Evolutionary conservation across 2,113 vertebrate species (phyloP).

Genomic region (Phylloscopus whistleri): DNA sequence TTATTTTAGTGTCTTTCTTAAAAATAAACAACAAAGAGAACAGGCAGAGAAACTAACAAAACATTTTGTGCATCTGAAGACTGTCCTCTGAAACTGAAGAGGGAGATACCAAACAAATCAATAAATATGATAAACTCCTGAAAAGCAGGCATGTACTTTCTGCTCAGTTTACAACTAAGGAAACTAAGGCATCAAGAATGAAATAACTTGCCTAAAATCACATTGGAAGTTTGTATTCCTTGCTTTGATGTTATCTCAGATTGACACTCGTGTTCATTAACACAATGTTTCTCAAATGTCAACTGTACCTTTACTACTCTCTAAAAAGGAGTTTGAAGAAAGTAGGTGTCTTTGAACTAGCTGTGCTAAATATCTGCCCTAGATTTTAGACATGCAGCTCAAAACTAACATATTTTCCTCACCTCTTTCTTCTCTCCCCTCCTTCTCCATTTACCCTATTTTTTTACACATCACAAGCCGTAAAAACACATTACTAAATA

Average conservation of each 20-base stretch:
- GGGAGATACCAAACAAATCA: neutral
- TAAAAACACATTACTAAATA: neutral
- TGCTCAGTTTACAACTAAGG: neutral
- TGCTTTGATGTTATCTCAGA: conserved; percentile 18
- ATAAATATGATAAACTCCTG: neutral
- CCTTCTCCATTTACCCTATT: neutral
- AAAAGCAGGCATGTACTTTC: neutral
- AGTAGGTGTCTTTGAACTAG: conserved; percentile 47
- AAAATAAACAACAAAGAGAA: neutral
- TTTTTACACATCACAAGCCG: neutral
- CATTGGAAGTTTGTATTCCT: neutral
- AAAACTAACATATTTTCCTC: neutral
- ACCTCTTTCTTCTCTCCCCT: neutral
- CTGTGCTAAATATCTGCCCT: conserved; percentile 53
- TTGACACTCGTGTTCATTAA: conserved; percentile 4
- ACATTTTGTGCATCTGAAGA: neutral
- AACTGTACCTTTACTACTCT: neutral
- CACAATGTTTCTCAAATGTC: neutral
- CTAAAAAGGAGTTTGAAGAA: neutral
- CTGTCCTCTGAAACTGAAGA: neutral
- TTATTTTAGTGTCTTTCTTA: neutral
- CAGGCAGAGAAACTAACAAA: neutral
- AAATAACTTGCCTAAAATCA: neutral
- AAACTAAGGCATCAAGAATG: neutral
- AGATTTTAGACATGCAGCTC: conserved; percentile 36